Conservation (phyloP, 2,113 vertebrate species). For the Campylomormyrus numenius region DNA sequence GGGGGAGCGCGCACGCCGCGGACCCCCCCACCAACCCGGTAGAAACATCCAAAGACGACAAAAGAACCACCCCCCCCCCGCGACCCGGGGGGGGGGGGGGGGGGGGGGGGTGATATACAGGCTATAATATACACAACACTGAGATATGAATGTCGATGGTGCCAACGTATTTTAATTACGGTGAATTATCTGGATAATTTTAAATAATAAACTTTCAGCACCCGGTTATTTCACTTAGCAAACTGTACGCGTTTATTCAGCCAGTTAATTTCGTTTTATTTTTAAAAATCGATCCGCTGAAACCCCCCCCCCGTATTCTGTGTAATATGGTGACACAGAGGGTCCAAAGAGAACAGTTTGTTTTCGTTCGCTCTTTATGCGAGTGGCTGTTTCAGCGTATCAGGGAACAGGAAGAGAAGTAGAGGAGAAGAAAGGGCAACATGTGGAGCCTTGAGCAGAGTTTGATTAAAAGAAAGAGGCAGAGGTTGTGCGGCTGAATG, state of each 20-base stretch:
- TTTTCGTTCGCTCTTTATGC: background rate
- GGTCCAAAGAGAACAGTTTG: background rate
- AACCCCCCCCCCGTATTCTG: background rate
- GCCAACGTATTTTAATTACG: background rate
- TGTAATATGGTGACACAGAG: background rate
- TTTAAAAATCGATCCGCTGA: background rate
- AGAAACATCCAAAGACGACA: too few relatives aligned
- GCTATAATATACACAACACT: background rate
- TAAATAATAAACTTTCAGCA: background rate
- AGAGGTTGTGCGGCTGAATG: background rate
- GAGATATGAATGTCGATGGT: background rate
- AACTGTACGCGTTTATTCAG: background rate
- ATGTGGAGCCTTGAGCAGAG: background rate
- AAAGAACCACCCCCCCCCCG: too few relatives aligned
- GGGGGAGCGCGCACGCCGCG: too few relatives aligned
- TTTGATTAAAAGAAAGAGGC: background rate
- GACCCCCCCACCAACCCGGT: too few relatives aligned
- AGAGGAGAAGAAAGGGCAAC: background rate
- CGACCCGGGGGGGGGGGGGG: conserved; percentile 61
- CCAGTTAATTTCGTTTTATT: background rate
- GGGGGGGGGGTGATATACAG: conserved; percentile 55
- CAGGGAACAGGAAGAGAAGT: background rate
- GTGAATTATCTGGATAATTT: background rate
- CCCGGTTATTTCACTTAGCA: background rate
- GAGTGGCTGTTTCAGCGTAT: background rate